These are phyloP conservation scores for Branchellion lobata DNA, from an alignment of 2,888 invertebrate species.

Conservation along the genomic window DNA sequence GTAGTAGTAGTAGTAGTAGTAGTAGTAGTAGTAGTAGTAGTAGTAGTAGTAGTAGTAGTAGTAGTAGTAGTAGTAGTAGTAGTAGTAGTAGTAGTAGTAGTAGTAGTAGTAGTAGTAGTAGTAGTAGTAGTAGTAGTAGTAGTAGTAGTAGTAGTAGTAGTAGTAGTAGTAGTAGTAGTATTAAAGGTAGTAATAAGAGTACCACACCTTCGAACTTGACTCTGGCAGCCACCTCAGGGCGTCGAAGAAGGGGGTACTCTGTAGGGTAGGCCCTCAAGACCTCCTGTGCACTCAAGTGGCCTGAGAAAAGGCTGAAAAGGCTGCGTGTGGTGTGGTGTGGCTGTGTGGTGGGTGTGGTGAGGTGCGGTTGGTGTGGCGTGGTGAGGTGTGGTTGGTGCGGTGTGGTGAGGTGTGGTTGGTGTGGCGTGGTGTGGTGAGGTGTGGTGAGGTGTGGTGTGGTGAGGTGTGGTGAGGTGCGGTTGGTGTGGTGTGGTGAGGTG, in stretches of 20 bases:
- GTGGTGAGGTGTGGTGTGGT: background rate
- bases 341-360: background rate
- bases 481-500: too few species aligned
- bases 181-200: too few species aligned
- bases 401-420: background rate
- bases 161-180: slow-evolving; percentile 25
- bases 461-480: background rate
- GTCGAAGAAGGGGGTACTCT: background rate
- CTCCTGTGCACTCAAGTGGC: slow-evolving; percentile 2
- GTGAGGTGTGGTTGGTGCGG: background rate
- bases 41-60: slow-evolving; percentile 40
- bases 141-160: slow-evolving; percentile 24
- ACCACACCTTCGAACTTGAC: slow-evolving; percentile 40
- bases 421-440: background rate
- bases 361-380: background rate
- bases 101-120: slow-evolving; percentile 40
- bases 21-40: slow-evolving; percentile 52
- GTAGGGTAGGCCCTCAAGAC: background rate
- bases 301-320: slow-evolving; percentile 27
- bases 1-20: slow-evolving; percentile 48
- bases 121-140: slow-evolving; percentile 45
- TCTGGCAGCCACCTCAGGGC: background rate
- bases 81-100: slow-evolving; percentile 40
- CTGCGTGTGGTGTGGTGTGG: background rate
- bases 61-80: slow-evolving; percentile 40